Conservation (phyloP, 2,888 invertebrate species). For the Parthenolecanium corni region DNA sequence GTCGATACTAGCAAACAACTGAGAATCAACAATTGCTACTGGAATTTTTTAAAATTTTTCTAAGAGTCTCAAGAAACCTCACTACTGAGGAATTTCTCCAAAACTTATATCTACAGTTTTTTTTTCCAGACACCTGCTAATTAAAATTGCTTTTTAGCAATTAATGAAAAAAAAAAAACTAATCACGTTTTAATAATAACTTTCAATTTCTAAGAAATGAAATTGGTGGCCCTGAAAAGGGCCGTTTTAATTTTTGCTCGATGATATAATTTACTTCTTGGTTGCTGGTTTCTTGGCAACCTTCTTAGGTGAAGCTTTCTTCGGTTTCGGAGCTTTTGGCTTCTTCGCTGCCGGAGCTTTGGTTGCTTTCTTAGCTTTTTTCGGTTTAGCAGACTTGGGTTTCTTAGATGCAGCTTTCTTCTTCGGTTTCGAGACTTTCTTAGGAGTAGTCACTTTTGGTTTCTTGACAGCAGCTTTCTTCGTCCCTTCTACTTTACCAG, state of each 20-base stretch:
- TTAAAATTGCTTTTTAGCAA: no score
- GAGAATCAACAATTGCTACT: no score
- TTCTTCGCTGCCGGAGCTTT: slow-evolving; percentile 7
- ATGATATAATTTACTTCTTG: background rate
- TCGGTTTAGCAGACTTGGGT: slow-evolving; percentile 30
- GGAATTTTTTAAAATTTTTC: no score
- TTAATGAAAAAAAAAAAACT: no score
- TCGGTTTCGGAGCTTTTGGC: slow-evolving; percentile 4
- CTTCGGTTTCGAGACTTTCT: background rate
- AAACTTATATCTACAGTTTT: background rate
- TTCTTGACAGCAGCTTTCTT: slow-evolving; percentile 33
- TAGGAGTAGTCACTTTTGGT: slow-evolving; percentile 13
- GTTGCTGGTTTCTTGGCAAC: slow-evolving; percentile 9
- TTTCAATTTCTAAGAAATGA: background rate
- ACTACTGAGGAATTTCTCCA: no score
- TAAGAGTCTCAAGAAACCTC: no score
- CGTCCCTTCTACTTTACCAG: background rate
- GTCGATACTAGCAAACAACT: no score
- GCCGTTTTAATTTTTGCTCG: background rate
- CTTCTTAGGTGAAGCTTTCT: slow-evolving; percentile 6
- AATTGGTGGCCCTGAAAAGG: slow-evolving; percentile 4
- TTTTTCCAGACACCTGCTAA: no score
- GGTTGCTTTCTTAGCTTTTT: slow-evolving; percentile 13
- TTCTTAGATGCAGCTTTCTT: no score
- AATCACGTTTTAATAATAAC: no score